Percentiles rank a stretch among this genome's conserved stretches.
Evolutionary conservation across 1,140 invertebrate species (phyloP).

Genomic region (Temnothorax nylanderi): DNA sequence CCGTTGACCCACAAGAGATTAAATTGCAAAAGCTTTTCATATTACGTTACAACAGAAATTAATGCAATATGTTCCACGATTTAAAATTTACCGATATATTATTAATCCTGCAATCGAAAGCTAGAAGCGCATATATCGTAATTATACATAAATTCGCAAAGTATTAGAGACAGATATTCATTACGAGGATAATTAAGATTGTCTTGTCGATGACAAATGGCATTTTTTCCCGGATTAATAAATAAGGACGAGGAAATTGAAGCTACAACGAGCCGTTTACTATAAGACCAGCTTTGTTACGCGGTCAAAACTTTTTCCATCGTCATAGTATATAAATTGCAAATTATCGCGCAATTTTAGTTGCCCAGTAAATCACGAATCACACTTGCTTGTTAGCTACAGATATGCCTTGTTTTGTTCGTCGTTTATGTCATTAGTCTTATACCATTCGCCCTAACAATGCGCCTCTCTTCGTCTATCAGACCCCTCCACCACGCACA

Average conservation of each 20-base stretch:
- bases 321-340: background rate
- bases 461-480: constrained; percentile 43
- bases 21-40: constrained; percentile 60
- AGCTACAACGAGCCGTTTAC: background rate
- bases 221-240: background rate
- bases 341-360: background rate
- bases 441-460: constrained; percentile 25
- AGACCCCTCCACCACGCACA: background rate
- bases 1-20: constrained; percentile 57
- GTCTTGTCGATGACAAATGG: background rate
- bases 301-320: background rate
- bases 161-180: background rate
- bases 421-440: constrained; percentile 51
- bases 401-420: constrained; percentile 26
- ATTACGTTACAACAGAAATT: constrained; percentile 26
- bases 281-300: background rate
- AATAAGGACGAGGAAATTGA: background rate
- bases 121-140: background rate
- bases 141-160: background rate
- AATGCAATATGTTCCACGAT: constrained; percentile 41
- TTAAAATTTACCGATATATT: constrained; percentile 42
- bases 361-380: background rate
- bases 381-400: background rate
- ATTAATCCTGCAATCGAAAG: constrained; percentile 5
- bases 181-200: background rate